These are phyloP conservation scores for Leucoraja ocellata DNA, from an alignment of 2,797 vertebrate species.

Conservation along the genomic window DNA sequence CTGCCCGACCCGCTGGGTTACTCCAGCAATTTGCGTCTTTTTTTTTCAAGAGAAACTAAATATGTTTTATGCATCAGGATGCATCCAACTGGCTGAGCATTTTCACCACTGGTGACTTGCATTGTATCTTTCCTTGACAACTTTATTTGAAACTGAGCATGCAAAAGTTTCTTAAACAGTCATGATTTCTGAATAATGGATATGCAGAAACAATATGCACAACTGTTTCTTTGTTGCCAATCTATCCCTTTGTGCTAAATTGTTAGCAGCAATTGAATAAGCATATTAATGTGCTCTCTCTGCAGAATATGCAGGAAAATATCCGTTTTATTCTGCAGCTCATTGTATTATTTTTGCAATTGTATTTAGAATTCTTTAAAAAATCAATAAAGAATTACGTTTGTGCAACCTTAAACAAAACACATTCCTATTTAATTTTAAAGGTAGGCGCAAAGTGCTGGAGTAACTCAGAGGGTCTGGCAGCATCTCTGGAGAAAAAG, in stretches of 20 bases:
- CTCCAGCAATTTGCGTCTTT: too few relatives aligned
- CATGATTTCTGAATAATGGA: background rate
- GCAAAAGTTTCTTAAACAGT: background rate
- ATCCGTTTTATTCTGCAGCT: background rate
- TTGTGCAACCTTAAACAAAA: background rate
- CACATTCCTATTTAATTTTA: too few relatives aligned
- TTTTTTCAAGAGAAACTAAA: background rate
- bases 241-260: background rate
- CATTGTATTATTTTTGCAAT: background rate
- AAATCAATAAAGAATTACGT: background rate
- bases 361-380: background rate
- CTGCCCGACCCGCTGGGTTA: too few relatives aligned
- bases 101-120: background rate
- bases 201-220: background rate
- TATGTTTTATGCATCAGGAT: background rate
- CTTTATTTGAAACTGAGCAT: background rate
- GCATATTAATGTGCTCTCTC: background rate
- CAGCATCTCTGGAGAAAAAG: too few relatives aligned
- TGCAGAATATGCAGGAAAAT: background rate
- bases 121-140: background rate
- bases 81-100: background rate
- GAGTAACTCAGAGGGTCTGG: too few relatives aligned
- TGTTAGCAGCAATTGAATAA: background rate
- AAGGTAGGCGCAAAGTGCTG: too few relatives aligned
- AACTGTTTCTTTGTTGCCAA: background rate